Base-by-base conservation (phyloP, 23 tunicate genomes). In the Trididemnum clinides region DNA sequence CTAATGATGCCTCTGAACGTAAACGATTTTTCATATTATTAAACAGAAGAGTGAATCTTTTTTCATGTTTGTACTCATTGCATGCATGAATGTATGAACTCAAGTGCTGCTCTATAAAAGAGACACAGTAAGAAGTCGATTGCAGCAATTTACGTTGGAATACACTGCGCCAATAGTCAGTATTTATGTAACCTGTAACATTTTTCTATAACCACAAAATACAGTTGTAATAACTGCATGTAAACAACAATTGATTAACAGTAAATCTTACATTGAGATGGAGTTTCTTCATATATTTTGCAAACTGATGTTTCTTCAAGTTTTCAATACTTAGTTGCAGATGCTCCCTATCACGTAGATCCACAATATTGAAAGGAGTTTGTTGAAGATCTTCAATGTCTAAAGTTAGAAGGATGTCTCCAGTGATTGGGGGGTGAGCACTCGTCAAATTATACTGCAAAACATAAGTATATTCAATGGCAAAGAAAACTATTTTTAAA, bases 201-300 rank as follows among this genome's bases (percentile, higher is more conserved):
- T 7, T 15, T 10, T 44, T 15, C 10, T 7, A 10, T 44, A 15
- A 15, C 54, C 12, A 44, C 10, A 7, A 44, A 44, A 44, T 7
- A 44, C 54, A 7, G 54, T 44, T 44, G 10, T 44, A 44, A 7
- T 44, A 44, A 44, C 10, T 7, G 10, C 12, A 7, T 44, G 15
- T 44, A 15, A 7, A 15, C 54, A 44, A 15, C 54, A 44, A 10
- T 7, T 10, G 15, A 44, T 44, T 7, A 59, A 12, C 69, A 59
- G 23, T 12, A 15, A 4, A 66, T 34, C 89, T 85, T 36, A 85
- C 89, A 50, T 85, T 85, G 21, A 34, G 34, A 26, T 84, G 66
- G 10, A 87, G 25, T 62, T 62, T 87, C 50, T 84, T 83, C 93
- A 89, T 89, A 50, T 77, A 89, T 54, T 83, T 83, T 19, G 80